Evolutionary conservation across 23 tunicate species (phyloP).

Genomic region (Trididemnum miniatum): DNA sequence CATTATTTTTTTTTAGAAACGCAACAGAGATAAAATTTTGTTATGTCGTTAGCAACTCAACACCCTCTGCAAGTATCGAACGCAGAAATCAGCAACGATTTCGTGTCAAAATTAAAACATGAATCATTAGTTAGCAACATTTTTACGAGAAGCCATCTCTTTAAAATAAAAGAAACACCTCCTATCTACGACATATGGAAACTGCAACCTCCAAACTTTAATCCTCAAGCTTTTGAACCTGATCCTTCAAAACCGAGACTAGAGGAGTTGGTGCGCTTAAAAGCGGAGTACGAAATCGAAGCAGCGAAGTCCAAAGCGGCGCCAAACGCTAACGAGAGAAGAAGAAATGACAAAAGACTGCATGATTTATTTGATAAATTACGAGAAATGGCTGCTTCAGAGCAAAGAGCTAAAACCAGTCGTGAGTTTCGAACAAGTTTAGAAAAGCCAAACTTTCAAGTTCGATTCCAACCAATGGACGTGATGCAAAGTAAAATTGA

Average conservation of each 20-base stretch:
- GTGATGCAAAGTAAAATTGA: constrained; percentile 46
- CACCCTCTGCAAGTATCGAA: background rate
- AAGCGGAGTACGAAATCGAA: constrained; percentile 10
- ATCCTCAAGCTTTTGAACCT: constrained; percentile 73
- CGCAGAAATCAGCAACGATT: background rate
- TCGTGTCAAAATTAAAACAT: constrained; percentile 37
- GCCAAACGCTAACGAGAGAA: constrained; percentile 38
- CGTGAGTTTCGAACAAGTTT: background rate
- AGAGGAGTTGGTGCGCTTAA: constrained; percentile 36
- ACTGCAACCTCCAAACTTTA: constrained; percentile 73
- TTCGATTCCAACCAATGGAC: constrained; percentile 46
- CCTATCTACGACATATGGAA: constrained; percentile 54
- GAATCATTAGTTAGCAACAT: constrained; percentile 35
- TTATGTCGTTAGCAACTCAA: background rate
- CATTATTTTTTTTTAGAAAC: too few species aligned
- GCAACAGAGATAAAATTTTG: background rate
- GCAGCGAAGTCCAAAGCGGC: background rate
- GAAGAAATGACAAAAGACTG: constrained; percentile 56
- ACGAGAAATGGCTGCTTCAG: constrained; percentile 2
- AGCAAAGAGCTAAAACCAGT: constrained; percentile 42
- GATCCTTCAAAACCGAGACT: constrained; percentile 27
- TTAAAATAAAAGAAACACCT: constrained; percentile 4
- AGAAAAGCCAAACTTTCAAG: background rate
- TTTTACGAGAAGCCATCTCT: constrained; percentile 35
- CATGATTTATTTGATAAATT: constrained; percentile 45